Evolutionary conservation across 1,140 invertebrate genomes (phyloP), one percentile per base, ranked within the genome.

Genomic region (Halotydeus destructor): DNA sequence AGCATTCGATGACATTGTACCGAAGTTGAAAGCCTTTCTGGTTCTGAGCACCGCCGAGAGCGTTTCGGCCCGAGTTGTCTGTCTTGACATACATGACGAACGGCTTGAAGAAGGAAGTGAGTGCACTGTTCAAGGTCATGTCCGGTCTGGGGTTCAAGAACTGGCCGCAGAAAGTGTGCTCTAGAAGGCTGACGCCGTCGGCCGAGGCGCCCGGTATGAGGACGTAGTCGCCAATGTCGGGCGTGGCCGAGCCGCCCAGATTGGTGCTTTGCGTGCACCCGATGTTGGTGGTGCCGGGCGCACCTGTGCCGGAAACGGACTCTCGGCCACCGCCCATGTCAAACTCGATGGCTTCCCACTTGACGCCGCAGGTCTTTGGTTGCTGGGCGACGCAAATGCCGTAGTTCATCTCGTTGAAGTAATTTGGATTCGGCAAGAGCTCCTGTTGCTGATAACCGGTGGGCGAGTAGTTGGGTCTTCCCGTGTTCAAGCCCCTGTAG

Each of bases 381-480:
- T 14, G 12, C 25, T 38, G 22, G 16, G 33, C 39, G 8, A 49
- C 36, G 50, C 77, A 80, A 41, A 80, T 72, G 0, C 72, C 74
- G 56, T 81, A 80, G 53, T 81, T 77, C 1, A 79, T 52, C 57
- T 78, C 75, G 53, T 79, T 79, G 6, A 52, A 38, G 37, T 54
- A 54, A 8, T 49, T 49, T 31, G 33, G 38, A n/a, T 18, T 19
- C 2, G 43, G 35, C 3, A 39, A 26, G 24, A 21, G 12, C 2
- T 26, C 21, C 21, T 19, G 28, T 23, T 3, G 1, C 16, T n/a
- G 25, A 18, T 3, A n/a, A 16, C 22, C 3, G 19, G 5, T 16
- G 9, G 6, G 21, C 12, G 6, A 11, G 8, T 19, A 11, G 44
- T n/a, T n/a, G n/a, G n/a, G n/a, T n/a, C n/a, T n/a, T n/a, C n/a